phyloP scores from a whole-genome alignment of 2,888 invertebrate species.

The Eupithecia tripunctaria region DNA sequence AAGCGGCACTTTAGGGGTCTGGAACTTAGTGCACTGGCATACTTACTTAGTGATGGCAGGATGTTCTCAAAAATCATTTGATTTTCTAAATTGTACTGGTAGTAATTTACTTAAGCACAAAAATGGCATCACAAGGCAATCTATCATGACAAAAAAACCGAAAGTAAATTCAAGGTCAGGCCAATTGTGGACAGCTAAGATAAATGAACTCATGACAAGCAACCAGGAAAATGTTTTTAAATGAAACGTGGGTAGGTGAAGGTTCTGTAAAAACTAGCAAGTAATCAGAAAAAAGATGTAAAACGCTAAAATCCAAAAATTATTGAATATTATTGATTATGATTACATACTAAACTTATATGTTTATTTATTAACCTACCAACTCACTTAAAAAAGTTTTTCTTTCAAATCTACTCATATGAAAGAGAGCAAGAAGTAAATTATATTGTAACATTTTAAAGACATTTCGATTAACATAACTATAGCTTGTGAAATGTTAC shows the following conservation, averaged over 20 bases:
- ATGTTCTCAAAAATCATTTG: background rate
- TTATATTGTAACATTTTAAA: too few species aligned
- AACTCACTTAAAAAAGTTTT: background rate
- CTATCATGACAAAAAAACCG: constrained; percentile 39
- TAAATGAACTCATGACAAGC: constrained; percentile 35
- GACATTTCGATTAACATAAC: too few species aligned
- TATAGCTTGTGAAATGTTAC: too few species aligned
- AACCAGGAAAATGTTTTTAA: constrained; percentile 16
- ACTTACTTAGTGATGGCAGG: background rate
- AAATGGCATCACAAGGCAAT: constrained; percentile 31
- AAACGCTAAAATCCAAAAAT: too few species aligned
- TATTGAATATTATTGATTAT: too few species aligned
- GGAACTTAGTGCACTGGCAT: too few species aligned
- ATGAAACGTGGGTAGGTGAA: background rate
- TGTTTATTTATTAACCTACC: background rate
- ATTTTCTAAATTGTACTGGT: constrained; percentile 16
- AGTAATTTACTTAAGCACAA: constrained; percentile 19
- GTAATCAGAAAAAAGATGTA: too few species aligned
- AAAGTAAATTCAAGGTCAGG: constrained; percentile 38
- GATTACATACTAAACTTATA: background rate
- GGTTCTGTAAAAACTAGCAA: background rate
- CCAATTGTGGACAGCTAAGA: constrained; percentile 36
- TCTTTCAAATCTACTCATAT: background rate
- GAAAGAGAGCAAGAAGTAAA: too few species aligned
- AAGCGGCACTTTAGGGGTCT: too few species aligned